These are phyloP conservation scores for Brachyptera risi DNA, from an alignment of 2,888 invertebrate species.

Conservation along the genomic window DNA sequence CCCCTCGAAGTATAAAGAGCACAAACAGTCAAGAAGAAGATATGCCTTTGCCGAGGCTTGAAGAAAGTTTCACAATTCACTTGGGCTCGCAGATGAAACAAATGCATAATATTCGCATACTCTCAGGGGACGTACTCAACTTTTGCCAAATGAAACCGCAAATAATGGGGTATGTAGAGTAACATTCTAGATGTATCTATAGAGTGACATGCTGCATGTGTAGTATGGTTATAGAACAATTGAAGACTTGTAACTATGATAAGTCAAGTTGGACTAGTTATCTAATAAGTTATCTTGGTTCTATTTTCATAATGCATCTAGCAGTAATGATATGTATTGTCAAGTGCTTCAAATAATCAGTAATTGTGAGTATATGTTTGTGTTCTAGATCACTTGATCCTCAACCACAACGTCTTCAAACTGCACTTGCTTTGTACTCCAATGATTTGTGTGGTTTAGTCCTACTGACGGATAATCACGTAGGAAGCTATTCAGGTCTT, in stretches of 20 bases:
- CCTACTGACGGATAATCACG: constrained; percentile 66
- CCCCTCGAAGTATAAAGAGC: constrained; percentile 40
- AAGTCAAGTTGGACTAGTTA: no score
- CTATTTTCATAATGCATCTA: no score
- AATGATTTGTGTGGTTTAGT: constrained; percentile 85
- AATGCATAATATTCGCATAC: constrained; percentile 93
- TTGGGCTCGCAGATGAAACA: constrained; percentile 97
- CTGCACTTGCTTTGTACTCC: constrained; percentile 90
- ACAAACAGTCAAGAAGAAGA: constrained; percentile 39
- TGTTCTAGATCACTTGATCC: constrained; percentile 49
- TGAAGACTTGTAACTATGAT: not conserved
- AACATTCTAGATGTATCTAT: no score
- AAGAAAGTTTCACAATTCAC: constrained; percentile 97
- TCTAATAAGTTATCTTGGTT: no score
- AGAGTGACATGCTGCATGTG: no score
- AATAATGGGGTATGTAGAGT: constrained; percentile 22
- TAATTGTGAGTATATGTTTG: constrained; percentile 1
- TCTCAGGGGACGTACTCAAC: constrained; percentile 80
- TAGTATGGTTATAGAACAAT: not conserved
- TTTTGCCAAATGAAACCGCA: constrained; percentile 51
- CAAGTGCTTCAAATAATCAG: no score
- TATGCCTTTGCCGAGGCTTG: constrained; percentile 51
- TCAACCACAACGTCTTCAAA: constrained; percentile 80
- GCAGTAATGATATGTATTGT: no score
- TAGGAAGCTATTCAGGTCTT: constrained; percentile 59